A percentile compares a stretch with the other conserved stretches of the same genome.
Evolutionary conservation across 2,888 invertebrate genomes (phyloP).

Genomic region (Drosophila falleni): DNA sequence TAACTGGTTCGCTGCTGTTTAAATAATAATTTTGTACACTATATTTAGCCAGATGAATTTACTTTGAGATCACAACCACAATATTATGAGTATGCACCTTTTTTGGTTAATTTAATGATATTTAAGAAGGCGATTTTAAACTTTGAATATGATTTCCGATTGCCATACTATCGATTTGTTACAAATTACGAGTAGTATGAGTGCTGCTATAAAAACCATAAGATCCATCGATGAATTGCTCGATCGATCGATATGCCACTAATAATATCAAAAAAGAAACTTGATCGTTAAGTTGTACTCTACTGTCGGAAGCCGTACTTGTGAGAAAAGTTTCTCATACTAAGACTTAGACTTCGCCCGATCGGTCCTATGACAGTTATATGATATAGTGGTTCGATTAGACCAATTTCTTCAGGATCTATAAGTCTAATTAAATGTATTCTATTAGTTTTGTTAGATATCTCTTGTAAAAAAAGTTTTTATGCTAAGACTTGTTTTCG

Average conservation of each 20-base stretch:
- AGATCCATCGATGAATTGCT: slow-evolving; percentile 11
- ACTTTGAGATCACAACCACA: background rate
- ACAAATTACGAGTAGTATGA: slow-evolving; percentile 26
- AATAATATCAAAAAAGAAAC: too few species aligned
- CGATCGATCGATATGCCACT: slow-evolving; percentile 17
- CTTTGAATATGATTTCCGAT: slow-evolving; percentile 22
- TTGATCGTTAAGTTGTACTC: too few species aligned
- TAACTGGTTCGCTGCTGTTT: slow-evolving; percentile 1
- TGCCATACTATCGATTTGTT: slow-evolving; percentile 13
- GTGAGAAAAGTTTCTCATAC: too few species aligned
- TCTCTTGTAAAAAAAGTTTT: too few species aligned
- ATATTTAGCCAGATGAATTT: background rate
- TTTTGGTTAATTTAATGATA: slow-evolving; percentile 41
- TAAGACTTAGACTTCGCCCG: too few species aligned
- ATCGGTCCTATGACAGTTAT: too few species aligned
- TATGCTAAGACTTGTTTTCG: too few species aligned
- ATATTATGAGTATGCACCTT: slow-evolving; percentile 1
- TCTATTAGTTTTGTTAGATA: too few species aligned
- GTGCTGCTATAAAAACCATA: slow-evolving; percentile 37
- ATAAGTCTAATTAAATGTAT: too few species aligned
- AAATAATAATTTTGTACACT: background rate
- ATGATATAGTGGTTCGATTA: too few species aligned
- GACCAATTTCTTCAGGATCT: too few species aligned
- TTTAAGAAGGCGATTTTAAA: slow-evolving; percentile 29
- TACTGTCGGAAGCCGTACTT: too few species aligned